These are phyloP conservation scores for Trachythela sp. DNA, from an alignment of 64 coral and sea anemone species.

Conservation along the genomic window DNA sequence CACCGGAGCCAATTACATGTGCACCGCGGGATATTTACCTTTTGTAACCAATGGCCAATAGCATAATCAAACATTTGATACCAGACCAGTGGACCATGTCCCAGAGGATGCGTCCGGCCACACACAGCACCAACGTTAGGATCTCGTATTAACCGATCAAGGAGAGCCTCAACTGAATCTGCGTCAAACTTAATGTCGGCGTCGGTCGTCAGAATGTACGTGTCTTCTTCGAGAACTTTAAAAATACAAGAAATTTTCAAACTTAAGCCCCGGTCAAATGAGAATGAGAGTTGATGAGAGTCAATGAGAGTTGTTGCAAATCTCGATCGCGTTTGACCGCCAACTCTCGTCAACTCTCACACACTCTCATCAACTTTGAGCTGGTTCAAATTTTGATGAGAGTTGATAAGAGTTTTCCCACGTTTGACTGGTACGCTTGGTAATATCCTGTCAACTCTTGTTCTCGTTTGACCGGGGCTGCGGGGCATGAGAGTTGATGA, in stretches of 20 bases:
- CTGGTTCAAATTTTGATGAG: too few relatives aligned
- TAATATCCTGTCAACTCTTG: too few relatives aligned
- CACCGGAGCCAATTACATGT: too few relatives aligned
- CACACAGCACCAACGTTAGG: slow-evolving; percentile 77
- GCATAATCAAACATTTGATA: slow-evolving; percentile 96
- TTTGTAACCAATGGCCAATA: slow-evolving; percentile 96
- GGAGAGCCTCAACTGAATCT: slow-evolving; percentile 78
- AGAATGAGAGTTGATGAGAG: background rate
- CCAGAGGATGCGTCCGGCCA: slow-evolving; percentile 77
- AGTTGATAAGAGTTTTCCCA: too few relatives aligned
- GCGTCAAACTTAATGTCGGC: slow-evolving; percentile 77
- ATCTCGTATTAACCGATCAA: slow-evolving; percentile 75
- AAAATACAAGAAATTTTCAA: background rate
- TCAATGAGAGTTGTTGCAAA: background rate
- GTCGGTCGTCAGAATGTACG: slow-evolving; percentile 86
- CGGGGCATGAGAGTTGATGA: too few relatives aligned
- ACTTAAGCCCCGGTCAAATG: background rate
- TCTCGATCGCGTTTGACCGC: too few relatives aligned
- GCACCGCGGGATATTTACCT: too few relatives aligned
- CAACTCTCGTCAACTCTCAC: too few relatives aligned
- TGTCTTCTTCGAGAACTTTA: slow-evolving; percentile 71
- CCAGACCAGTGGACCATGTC: slow-evolving; percentile 69
- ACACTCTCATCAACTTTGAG: too few relatives aligned
- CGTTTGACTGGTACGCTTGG: too few relatives aligned
- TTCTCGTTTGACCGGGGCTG: too few relatives aligned